Percentiles rank a stretch among this genome's conserved stretches.
Conservation (phyloP, 64 coral and sea anemone species). For the Astreopora myriophthalma region DNA sequence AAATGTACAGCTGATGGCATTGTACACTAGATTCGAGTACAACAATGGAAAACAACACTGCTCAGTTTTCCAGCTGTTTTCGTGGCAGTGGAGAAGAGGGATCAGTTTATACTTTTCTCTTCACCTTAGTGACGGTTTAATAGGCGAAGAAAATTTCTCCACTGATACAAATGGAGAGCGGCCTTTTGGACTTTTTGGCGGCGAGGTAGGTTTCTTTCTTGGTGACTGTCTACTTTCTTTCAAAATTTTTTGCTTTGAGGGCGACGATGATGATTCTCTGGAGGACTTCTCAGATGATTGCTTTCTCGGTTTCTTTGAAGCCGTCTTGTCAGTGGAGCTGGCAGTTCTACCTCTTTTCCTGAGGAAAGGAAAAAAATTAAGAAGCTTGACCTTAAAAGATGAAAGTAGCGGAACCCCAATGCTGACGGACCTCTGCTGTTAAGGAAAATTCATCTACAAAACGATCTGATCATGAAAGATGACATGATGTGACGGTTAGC, state of each 20-base stretch:
- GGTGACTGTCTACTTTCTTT: slow-evolving; percentile 1
- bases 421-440: too few relatives aligned
- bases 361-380: background rate
- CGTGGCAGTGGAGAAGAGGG: background rate
- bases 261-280: background rate
- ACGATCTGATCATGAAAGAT: too few relatives aligned
- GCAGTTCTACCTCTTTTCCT: slow-evolving; percentile 60
- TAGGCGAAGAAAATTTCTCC: background rate
- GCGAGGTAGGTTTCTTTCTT: background rate
- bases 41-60: too few relatives aligned
- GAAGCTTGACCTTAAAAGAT: too few relatives aligned
- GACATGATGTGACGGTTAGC: too few relatives aligned
- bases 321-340: background rate
- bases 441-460: too few relatives aligned
- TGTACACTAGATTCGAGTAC: too few relatives aligned
- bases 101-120: background rate
- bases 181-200: background rate
- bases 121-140: background rate
- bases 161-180: background rate
- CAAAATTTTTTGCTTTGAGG: background rate
- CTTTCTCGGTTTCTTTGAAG: slow-evolving; percentile 12
- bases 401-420: too few relatives aligned
- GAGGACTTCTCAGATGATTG: background rate
- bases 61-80: too few relatives aligned
- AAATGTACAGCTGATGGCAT: too few relatives aligned